phyloP scores from a whole-genome alignment of 2,888 invertebrate genomes.

The Malthinus seriepunctatus region DNA sequence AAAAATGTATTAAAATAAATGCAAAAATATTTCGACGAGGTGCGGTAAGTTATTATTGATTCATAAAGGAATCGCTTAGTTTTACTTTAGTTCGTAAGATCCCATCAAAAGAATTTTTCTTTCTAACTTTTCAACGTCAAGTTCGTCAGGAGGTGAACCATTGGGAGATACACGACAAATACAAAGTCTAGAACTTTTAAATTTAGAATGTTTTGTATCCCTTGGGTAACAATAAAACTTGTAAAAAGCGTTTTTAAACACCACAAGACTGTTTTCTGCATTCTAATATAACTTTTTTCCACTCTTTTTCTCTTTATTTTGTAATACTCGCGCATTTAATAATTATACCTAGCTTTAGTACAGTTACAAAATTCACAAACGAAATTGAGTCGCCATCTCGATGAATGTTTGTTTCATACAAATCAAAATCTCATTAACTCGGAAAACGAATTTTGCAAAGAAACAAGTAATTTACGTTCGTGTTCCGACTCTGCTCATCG shows the following conservation, averaged over 20 bases:
- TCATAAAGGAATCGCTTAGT: not conserved
- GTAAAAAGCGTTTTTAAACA: conserved; percentile 17
- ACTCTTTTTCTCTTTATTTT: not conserved
- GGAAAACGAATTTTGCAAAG: conserved; percentile 18
- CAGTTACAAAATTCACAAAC: not conserved
- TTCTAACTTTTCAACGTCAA: conserved; percentile 23
- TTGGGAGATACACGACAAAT: conserved; percentile 31
- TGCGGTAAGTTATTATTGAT: conserved; percentile 2
- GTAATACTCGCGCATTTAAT: conserved; percentile 1
- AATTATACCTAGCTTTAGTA: conserved; percentile 1
- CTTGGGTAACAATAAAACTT: conserved; percentile 24
- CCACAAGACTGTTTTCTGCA: conserved; percentile 18
- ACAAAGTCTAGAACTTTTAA: conserved; percentile 34
- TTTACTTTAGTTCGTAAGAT: conserved; percentile 4
- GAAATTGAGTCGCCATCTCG: conserved; percentile 3
- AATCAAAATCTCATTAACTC: conserved; percentile 22
- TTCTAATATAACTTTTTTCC: conserved; percentile 12
- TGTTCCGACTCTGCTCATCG: conserved; percentile 19
- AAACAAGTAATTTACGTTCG: conserved; percentile 18
- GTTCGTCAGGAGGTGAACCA: conserved; percentile 22
- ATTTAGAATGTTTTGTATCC: conserved; percentile 36
- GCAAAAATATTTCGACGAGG: not conserved
- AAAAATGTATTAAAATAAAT: no score
- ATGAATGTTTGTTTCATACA: conserved; percentile 15
- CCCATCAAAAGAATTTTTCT: conserved; percentile 2